These are phyloP conservation scores for Embiotoca jacksoni DNA, from an alignment of 2,113 vertebrate genomes.

Conservation along the genomic window DNA sequence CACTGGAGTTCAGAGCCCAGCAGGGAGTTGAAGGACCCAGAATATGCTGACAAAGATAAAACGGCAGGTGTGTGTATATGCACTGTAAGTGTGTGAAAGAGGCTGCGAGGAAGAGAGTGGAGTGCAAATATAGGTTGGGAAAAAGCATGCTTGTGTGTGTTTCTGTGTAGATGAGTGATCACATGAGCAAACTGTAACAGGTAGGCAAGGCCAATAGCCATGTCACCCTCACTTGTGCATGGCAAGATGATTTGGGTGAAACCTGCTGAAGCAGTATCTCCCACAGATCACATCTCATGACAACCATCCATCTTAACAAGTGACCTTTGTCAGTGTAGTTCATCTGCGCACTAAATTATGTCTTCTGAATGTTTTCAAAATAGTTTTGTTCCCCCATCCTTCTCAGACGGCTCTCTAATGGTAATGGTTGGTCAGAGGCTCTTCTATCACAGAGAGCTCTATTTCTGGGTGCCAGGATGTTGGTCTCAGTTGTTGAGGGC, in stretches of 20 bases:
- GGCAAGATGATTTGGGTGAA: conserved; percentile 18
- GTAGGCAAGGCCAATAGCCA: conserved; percentile 25
- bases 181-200: conserved; percentile 36
- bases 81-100: conserved; percentile 52
- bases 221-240: not conserved
- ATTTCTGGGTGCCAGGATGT: conserved; percentile 81
- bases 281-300: conserved; percentile 23
- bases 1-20: conserved; percentile 65
- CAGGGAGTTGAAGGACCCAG: conserved; percentile 64
- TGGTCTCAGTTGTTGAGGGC: conserved; percentile 74
- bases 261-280: conserved; percentile 33
- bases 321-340: not conserved
- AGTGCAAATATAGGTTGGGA: conserved; percentile 63
- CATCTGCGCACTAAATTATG: conserved; percentile 7
- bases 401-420: conserved; percentile 34
- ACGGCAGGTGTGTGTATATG: conserved; percentile 67
- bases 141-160: conserved; percentile 20
- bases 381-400: not conserved
- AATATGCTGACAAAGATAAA: conserved; percentile 77
- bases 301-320: conserved; percentile 6
- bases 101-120: conserved; percentile 45
- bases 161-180: conserved; percentile 13
- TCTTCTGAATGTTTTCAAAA: conserved; percentile 30
- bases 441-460: conserved; percentile 69
- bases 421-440: conserved; percentile 45